phyloP scores from a whole-genome alignment of 2,888 invertebrate genomes.

The Endomychus coccineus region DNA sequence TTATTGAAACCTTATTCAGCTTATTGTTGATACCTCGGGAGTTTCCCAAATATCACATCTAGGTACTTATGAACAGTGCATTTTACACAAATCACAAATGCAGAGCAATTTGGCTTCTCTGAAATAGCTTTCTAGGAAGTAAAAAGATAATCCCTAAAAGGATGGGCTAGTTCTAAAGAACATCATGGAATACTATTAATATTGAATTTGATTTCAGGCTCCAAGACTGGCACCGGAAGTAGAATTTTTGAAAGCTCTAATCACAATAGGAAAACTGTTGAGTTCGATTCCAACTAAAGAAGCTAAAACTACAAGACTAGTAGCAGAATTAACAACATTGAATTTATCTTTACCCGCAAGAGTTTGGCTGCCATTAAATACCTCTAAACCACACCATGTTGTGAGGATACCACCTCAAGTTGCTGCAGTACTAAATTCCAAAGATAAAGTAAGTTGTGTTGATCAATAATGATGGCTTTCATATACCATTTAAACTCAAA shows the following conservation, averaged over 20 bases:
- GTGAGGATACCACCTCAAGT: constrained; percentile 95
- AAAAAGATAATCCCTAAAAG: too few species aligned
- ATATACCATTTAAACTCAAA: background rate
- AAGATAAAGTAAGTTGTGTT: constrained; percentile 70
- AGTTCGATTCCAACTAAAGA: constrained; percentile 81
- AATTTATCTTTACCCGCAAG: constrained; percentile 96
- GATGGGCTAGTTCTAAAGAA: too few species aligned
- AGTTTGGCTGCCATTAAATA: constrained; percentile 94
- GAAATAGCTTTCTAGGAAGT: too few species aligned
- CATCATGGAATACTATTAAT: too few species aligned
- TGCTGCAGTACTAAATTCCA: constrained; percentile 96
- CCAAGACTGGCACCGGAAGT: constrained; percentile 76
- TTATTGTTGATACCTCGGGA: too few species aligned
- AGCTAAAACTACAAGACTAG: constrained; percentile 82
- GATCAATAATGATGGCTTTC: background rate
- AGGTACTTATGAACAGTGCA: too few species aligned
- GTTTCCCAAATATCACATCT: too few species aligned
- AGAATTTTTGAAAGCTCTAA: constrained; percentile 81
- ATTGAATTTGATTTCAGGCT: constrained; percentile 62
- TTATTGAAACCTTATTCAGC: too few species aligned
- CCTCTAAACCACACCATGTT: constrained; percentile 79
- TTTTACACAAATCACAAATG: too few species aligned
- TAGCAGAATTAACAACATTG: constrained; percentile 86
- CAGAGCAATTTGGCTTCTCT: too few species aligned
- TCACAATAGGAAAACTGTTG: constrained; percentile 76